phyloP scores from a whole-genome alignment of 2,888 invertebrate genomes.

The Kuschelorhynchus macadamiae region DNA sequence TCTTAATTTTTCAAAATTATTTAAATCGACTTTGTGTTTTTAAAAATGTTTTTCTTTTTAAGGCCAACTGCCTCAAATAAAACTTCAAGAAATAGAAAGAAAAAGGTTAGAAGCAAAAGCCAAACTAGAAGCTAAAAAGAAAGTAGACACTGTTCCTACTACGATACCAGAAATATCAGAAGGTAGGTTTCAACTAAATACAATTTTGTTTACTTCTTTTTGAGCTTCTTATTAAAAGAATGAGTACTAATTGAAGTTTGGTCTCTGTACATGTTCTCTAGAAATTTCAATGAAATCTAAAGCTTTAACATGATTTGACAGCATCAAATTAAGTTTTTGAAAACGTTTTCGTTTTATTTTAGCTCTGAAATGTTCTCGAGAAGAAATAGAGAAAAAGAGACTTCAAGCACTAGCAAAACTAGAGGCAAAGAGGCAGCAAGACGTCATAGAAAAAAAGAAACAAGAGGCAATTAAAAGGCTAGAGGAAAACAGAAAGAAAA shows the following conservation, averaged over 20 bases:
- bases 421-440: slow-evolving; percentile 66
- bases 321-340: background rate
- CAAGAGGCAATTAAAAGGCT: slow-evolving; percentile 64
- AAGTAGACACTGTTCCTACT: background rate
- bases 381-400: slow-evolving; percentile 70
- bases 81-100: slow-evolving; percentile 70
- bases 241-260: too few species aligned
- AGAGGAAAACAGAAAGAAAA: slow-evolving; percentile 60
- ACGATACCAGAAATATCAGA: slow-evolving; percentile 18
- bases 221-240: too few species aligned
- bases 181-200: slow-evolving; percentile 44
- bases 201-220: background rate
- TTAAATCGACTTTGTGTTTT: too few species aligned
- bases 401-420: slow-evolving; percentile 68
- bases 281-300: too few species aligned
- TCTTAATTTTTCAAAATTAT: too few species aligned
- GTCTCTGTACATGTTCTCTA: too few species aligned
- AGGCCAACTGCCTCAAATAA: too few species aligned
- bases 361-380: slow-evolving; percentile 65
- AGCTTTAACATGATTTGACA: too few species aligned
- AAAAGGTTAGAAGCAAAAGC: slow-evolving; percentile 75
- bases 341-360: background rate
- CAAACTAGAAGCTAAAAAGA: slow-evolving; percentile 71
- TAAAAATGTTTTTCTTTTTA: too few species aligned
- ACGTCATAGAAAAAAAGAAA: slow-evolving; percentile 64